These are phyloP conservation scores for Nematopogon swammerdamellus DNA, from an alignment of 2,888 invertebrate genomes.

Conservation along the genomic window DNA sequence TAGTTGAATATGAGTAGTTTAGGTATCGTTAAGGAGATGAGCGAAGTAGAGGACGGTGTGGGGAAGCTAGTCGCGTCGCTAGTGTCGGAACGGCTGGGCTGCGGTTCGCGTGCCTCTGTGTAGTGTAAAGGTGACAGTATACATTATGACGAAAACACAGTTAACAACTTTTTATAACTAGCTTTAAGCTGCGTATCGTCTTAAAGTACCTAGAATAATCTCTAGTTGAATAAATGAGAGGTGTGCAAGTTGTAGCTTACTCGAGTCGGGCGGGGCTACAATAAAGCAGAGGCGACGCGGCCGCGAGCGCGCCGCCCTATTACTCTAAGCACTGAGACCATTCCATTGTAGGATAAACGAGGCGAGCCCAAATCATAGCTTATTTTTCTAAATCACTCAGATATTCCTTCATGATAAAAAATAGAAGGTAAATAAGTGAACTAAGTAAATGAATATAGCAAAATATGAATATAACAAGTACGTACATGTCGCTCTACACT, in stretches of 20 bases:
- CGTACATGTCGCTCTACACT: too few relatives aligned
- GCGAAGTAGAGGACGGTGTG: not conserved
- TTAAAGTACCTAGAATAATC: conserved; percentile 1
- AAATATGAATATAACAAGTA: too few relatives aligned
- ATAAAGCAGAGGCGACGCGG: too few relatives aligned
- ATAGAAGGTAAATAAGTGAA: too few relatives aligned
- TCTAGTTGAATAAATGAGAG: conserved; percentile 1
- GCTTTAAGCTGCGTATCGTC: not conserved
- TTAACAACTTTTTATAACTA: not conserved
- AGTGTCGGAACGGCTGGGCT: not conserved
- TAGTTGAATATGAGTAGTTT: conserved; percentile 16
- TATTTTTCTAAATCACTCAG: conserved; percentile 54
- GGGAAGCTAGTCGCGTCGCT: not conserved
- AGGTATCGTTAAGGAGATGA: conserved; percentile 10
- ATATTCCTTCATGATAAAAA: too few relatives aligned
- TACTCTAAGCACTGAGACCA: conserved; percentile 28
- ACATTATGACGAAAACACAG: not conserved
- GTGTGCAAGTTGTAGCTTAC: not conserved
- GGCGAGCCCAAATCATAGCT: conserved; percentile 52
- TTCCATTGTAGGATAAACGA: conserved; percentile 48
- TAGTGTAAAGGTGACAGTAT: not conserved
- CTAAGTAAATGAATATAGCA: too few relatives aligned
- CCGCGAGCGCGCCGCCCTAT: not conserved
- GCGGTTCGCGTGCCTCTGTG: not conserved
- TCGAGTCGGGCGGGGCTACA: not conserved